A percentile compares a stretch with the other conserved stretches of the same genome.
phyloP scores from a whole-genome alignment of 2,888 invertebrate species.

The Sepioteuthis lessoniana region DNA sequence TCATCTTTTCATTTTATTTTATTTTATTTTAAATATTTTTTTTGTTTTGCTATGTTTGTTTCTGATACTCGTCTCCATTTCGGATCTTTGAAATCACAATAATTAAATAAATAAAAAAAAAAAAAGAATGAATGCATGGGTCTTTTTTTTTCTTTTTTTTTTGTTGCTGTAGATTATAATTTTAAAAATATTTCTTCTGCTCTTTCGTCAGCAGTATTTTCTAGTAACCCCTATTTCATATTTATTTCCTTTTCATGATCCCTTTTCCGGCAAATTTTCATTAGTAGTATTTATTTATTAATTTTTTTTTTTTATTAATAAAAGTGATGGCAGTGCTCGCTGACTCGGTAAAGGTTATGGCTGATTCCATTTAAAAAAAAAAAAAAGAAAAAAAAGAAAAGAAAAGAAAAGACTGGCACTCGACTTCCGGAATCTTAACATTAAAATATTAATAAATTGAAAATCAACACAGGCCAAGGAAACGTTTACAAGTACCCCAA shows the following conservation, averaged over 20 bases:
- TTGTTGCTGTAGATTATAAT: not conserved
- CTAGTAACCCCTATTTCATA: not conserved
- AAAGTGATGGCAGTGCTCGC: too few species aligned
- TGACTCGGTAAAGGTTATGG: too few species aligned
- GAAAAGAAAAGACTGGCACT: not conserved
- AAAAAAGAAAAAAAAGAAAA: too few species aligned
- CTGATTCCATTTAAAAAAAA: not conserved
- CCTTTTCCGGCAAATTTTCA: not conserved
- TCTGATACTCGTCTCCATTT: not conserved
- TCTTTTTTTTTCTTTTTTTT: not conserved
- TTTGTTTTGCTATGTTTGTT: not conserved
- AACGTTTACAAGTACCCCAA: not conserved
- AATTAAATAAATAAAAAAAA: not conserved
- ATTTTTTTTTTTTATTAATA: too few species aligned
- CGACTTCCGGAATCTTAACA: not conserved
- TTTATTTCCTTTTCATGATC: not conserved
- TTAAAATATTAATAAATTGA: conserved; percentile 21
- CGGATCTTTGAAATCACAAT: not conserved
- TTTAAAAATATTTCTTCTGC: not conserved
- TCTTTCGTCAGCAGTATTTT: not conserved
- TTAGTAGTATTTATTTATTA: too few species aligned
- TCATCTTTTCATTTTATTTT: not conserved
- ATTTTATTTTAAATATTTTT: not conserved
- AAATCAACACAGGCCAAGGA: not conserved
- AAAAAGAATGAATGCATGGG: not conserved